Conservation (phyloP, 30 jellyfish, hydroid and myxozoan species). For the Aurelia sp. region DNA sequence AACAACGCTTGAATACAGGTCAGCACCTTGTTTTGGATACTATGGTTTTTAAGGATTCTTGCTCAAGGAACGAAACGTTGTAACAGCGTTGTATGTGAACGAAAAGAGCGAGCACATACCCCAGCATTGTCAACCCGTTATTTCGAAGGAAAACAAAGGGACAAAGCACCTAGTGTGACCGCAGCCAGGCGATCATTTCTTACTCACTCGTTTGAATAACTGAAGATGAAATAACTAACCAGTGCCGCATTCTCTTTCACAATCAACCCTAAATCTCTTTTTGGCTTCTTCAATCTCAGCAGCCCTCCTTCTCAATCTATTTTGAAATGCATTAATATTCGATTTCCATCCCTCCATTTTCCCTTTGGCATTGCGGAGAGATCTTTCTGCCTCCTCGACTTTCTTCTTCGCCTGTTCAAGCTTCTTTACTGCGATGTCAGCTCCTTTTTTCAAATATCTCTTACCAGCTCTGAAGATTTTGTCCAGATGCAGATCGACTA, state of each 20-base stretch:
- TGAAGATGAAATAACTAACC: conserved; percentile 10
- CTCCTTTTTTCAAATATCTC: conserved; percentile 21
- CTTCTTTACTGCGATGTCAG: conserved; percentile 11
- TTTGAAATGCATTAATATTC: conserved; percentile 21
- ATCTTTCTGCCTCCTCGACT: conserved; percentile 9
- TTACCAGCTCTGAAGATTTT: conserved; percentile 15
- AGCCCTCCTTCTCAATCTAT: conserved; percentile 25
- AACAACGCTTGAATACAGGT: too few species aligned
- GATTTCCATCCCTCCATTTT: conserved; percentile 73
- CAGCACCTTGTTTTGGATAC: too few species aligned
- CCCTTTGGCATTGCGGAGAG: conserved; percentile 24
- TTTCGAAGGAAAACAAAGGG: too few species aligned
- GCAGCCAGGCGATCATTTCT: too few species aligned
- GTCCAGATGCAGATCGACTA: conserved; percentile 9
- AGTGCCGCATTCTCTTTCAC: conserved; percentile 58
- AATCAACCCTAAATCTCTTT: conserved; percentile 10
- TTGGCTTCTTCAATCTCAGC: conserved; percentile 64
- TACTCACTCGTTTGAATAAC: too few species aligned
- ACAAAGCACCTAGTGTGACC: too few species aligned
- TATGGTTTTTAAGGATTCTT: too few species aligned
- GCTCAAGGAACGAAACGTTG: too few species aligned
- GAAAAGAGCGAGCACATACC: too few species aligned
- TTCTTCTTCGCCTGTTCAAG: conserved; percentile 28
- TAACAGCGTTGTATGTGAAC: too few species aligned
- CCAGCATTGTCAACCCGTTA: too few species aligned